Base-by-base conservation (phyloP, 2,113 vertebrate species). In the Chamaetylas fuelleborni region DNA sequence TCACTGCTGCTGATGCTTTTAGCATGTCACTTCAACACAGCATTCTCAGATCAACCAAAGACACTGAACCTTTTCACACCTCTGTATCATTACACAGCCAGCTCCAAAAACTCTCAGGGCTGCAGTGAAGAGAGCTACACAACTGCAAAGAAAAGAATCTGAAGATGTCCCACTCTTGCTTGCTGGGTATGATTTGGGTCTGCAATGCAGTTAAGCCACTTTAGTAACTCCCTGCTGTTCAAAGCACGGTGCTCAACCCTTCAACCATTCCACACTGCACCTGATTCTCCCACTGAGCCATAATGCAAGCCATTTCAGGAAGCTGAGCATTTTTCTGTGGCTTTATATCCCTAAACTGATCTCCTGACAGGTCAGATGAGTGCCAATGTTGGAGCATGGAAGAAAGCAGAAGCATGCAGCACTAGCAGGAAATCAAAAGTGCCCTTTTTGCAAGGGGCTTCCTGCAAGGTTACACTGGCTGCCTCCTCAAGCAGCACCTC, bases 1-100 rank as follows among this genome's bases (percentile, higher is more conserved):
- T 69, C 77, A 89, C 81, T 91, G 82, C 42, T 80, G 89, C 12
- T 86, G 73, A 90, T 82, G 66, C 70, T 91, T 95, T 93, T 65
- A 92, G 86, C 45, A 53, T 76, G 70, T 92, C 94, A 91, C 65
- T 95, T 95, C 89, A 76, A 82, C 81, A 91, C 3, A 42, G 70
- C 57, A 85, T 66, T 95, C 92, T 90, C 94, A 90, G 76, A 94
- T 83, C 79, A 93, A 3, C 79, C 33, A 31, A 82, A 82, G 69
- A 51, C 5, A 2, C 51, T 48, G 69, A 90, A 86, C 64, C 67
- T 94, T 88, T 95, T 83, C 90, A 74, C 93, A 77, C 74, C 64
- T 79, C 69, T 8, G 0, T 29, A 43, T 61, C 2, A 3, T 56
- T 90, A 47, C 67, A 76, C 11, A 1, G 54, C 66, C 64, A 26